Base-by-base conservation (phyloP, 2,113 vertebrate genomes). In the Donacobius atricapilla region DNA sequence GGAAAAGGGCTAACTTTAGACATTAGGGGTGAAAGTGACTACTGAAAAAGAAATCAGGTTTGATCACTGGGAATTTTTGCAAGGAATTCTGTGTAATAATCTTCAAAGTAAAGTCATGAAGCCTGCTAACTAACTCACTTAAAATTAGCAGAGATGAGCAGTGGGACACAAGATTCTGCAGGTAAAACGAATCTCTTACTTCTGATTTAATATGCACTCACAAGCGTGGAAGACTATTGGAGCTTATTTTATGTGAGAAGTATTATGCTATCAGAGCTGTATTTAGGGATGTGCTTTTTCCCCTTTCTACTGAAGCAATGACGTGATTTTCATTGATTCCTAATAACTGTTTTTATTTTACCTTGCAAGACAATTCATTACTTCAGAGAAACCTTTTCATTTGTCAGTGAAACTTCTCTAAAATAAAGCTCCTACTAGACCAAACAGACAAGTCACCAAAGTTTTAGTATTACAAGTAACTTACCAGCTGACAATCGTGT, bases 401-500 rank as follows among this genome's bases (percentile, higher is more conserved):
- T 54, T 83, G 33, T 18, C 44, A 75, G 28, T 60, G 37, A 82
- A 86, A 81, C 9, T 76, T 77, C 53, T 56, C 64, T 88, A 60
- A 91, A 76, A 60, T 40, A 79, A 91, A 84, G 13, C 4, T 64
- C 28, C 28, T 45, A 24, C 7, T 33, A 45, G 7, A 53, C 42
- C 51, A 65, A 75, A 72, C 23, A 80, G 39, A 78, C 11, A 93
- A 48, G 10, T 93, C 42, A 81, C 57, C 40, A 37, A 61, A 58
- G n/a, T 69, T 85, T 53, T 23, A 64, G 20, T 54, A 31, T 77
- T 92, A 44, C 66, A 54, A 42, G 66, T 70, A 78, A 98, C 98
- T 99, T 97, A 99, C 99, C 99, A 99, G 94, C 83, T 98, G 92
- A 99, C 88, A 15, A 98, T 96, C 93, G 97, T 97, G 88, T 98